Conservation (phyloP, 2,888 invertebrate genomes). For the Agrotis ipsilon region DNA sequence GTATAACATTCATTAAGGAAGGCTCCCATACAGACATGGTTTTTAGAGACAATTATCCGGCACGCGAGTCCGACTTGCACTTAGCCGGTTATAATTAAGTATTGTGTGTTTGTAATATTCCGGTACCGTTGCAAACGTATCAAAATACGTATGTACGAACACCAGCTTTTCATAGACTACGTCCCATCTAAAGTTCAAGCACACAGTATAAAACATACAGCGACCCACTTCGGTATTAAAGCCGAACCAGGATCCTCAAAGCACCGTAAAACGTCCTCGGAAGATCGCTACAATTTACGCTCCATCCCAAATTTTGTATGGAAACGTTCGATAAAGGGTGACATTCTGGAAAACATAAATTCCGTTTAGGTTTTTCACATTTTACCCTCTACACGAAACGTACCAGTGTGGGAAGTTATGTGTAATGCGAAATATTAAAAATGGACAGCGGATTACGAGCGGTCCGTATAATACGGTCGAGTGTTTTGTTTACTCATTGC, state of each 20-base stretch:
- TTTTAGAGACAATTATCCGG: no score
- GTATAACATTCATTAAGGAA: no score
- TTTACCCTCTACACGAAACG: constrained; percentile 47
- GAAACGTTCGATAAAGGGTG: constrained; percentile 73
- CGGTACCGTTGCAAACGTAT: no score
- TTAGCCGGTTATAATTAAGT: no score
- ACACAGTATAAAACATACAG: constrained; percentile 56
- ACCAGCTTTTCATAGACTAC: no score
- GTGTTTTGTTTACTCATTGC: background rate
- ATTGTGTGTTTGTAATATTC: no score
- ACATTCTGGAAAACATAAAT: constrained; percentile 73
- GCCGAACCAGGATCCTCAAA: constrained; percentile 69
- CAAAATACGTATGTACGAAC: no score
- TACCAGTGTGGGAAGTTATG: constrained; percentile 39
- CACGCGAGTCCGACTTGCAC: no score
- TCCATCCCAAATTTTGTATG: constrained; percentile 74
- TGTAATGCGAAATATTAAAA: constrained; percentile 56
- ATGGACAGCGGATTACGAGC: constrained; percentile 34
- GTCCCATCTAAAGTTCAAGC: no score
- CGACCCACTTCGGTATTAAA: constrained; percentile 53
- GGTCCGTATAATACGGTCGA: constrained; percentile 20
- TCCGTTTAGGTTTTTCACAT: constrained; percentile 67
- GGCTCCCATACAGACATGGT: no score
- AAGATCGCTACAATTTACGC: constrained; percentile 77
- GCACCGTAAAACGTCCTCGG: constrained; percentile 74